A percentile compares a stretch with the other conserved stretches of the same genome.
These are phyloP conservation scores for Alectura lathami DNA, from an alignment of 2,113 vertebrate genomes.

Conservation along the genomic window DNA sequence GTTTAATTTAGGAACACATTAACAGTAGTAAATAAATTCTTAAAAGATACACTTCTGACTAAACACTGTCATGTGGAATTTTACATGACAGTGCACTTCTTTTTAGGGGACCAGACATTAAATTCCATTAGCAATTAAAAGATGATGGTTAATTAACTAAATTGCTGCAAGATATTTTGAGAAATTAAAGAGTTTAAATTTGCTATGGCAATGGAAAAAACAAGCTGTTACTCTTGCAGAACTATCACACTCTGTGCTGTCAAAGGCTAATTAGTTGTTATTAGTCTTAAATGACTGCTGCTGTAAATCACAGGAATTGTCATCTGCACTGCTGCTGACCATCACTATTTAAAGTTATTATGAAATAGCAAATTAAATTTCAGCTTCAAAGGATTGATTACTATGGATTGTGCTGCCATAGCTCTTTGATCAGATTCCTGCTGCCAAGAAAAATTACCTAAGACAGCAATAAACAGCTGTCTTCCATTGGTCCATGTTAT, in stretches of 20 bases:
- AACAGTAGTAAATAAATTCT: not conserved
- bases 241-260: not conserved
- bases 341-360: not conserved
- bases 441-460: not conserved
- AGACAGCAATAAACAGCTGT: not conserved
- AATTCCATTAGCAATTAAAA: not conserved
- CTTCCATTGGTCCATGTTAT: not conserved
- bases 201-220: not conserved
- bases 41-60: not conserved
- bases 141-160: not conserved
- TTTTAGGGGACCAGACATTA: not conserved
- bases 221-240: not conserved
- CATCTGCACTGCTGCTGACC: not conserved
- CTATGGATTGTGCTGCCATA: not conserved
- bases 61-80: not conserved
- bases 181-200: not conserved
- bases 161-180: not conserved
- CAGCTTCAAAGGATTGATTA: not conserved
- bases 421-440: not conserved
- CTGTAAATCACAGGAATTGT: not conserved
- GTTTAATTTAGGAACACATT: not conserved
- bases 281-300: not conserved
- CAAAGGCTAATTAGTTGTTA: constrained; percentile 14
- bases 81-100: not conserved
- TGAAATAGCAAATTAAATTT: not conserved